Evolutionary conservation across 2,888 invertebrate species (phyloP).

Genomic region (Heliconius ismenius): DNA sequence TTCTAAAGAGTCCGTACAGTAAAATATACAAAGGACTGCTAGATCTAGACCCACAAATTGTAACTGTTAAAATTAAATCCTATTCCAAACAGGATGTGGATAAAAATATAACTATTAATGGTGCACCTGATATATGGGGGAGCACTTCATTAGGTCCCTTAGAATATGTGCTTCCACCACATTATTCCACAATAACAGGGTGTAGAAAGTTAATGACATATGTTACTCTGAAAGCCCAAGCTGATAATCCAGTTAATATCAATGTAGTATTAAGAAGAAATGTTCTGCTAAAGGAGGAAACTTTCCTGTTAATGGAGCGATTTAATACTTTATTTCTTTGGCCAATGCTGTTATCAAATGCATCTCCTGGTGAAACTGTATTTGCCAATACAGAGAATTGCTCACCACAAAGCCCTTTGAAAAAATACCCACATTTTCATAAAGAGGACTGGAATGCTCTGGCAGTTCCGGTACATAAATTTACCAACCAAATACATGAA

Average conservation of each 20-base stretch:
- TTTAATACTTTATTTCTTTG: conserved; percentile 63
- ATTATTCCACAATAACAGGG: conserved; percentile 64
- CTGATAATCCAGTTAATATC: conserved; percentile 46
- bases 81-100: conserved; percentile 58
- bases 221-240: conserved; percentile 43
- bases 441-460: conserved; percentile 18
- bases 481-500: conserved; percentile 18
- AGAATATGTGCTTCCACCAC: conserved; percentile 63
- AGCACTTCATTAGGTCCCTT: conserved; percentile 43
- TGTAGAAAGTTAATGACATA: conserved; percentile 60
- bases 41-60: conserved; percentile 44
- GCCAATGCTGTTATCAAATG: conserved; percentile 64
- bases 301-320: conserved; percentile 56
- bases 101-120: conserved; percentile 43
- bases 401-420: background rate
- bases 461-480: conserved; percentile 13
- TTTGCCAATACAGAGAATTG: conserved; percentile 5
- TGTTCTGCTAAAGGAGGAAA: conserved; percentile 51
- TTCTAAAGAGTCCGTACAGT: conserved; percentile 50
- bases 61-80: conserved; percentile 56
- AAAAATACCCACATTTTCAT: conserved; percentile 21
- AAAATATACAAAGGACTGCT: conserved; percentile 53
- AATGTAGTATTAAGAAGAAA: conserved; percentile 52
- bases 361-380: conserved; percentile 34
- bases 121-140: conserved; percentile 63